Evolutionary conservation across 1,140 invertebrate species (phyloP).

Genomic region (Solenopsis fugax): DNA sequence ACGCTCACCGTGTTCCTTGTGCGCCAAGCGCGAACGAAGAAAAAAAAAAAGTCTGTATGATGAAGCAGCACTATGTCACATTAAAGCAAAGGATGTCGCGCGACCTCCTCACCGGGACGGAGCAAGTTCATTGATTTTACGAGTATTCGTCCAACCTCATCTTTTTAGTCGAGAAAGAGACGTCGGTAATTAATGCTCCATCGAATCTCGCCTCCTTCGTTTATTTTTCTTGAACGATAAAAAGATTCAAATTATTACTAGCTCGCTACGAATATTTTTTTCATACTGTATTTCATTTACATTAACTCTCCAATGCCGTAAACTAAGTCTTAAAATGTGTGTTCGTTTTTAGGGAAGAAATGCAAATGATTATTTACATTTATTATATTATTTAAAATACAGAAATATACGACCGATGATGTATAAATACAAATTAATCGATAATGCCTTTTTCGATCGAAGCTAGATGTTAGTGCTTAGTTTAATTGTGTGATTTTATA

Average conservation of each 20-base stretch:
- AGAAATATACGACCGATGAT: no score
- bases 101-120: not conserved
- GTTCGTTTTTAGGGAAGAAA: not conserved
- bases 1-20: slow-evolving; percentile 9
- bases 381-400: not conserved
- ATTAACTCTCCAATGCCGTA: not conserved
- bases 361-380: not conserved
- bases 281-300: not conserved
- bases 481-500: no score
- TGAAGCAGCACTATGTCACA: not conserved
- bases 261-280: not conserved
- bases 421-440: no score
- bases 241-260: not conserved
- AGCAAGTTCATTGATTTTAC: slow-evolving; percentile 53
- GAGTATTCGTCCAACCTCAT: slow-evolving; percentile 24
- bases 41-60: slow-evolving; percentile 26
- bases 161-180: not conserved
- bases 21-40: slow-evolving; percentile 11
- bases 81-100: slow-evolving; percentile 9
- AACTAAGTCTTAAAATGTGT: not conserved
- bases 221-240: not conserved
- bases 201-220: not conserved
- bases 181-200: slow-evolving; percentile 18
- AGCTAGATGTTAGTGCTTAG: no score
- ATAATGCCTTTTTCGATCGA: no score